Evolutionary conservation across 2,888 invertebrate genomes (phyloP), one percentile per base, ranked within the genome.

Genomic region (Pyrocoelia pectoralis): DNA sequence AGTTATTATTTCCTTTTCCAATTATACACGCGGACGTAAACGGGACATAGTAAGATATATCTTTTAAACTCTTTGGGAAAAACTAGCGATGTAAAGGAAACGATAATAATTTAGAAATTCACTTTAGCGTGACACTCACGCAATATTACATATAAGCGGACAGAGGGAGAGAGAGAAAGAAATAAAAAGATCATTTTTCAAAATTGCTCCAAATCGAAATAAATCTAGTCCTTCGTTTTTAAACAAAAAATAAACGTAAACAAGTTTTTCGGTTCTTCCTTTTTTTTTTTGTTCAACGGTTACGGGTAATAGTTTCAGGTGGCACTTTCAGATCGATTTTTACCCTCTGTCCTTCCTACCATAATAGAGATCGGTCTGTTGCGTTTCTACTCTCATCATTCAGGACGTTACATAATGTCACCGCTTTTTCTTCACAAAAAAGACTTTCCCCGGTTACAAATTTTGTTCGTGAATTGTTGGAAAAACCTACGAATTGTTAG

Each of bases 341-440:
- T 41, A 41, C 18, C 46, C 46, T 46, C 17, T 46, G 46, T 46
- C 18, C 18, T 46, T 46, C 17, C n/a, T 18, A 46, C 17, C 46
- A 9, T 4, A 18, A 46, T 41, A 6, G 2, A 14, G 13, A 41
- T 41, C 41, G 41, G 41, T 13, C 41, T 41, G 41, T 41, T 4
- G 14, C 41, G 12, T 41, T 41, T 41, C 41, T 41, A 13, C 41
- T 41, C 13, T 12, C 41, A 46, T 46, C 46, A 46, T 8, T 46
- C 41, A 41, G 14, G 41, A 41, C 41, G 41, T 14, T 46, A 46
- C 46, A n/a, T 18, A 46, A 46, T 14, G 41, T 41, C 41, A 41
- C n/a, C 41, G n/a, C 2, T 13, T 41, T 46, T 46, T 46, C 18
- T 17, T 5, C 18, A 46, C 46, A 46, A 46, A 46, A 46, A 46